Evolutionary conservation across 2,888 invertebrate genomes (phyloP).

Genomic region (Hemistola chrysoprasaria): DNA sequence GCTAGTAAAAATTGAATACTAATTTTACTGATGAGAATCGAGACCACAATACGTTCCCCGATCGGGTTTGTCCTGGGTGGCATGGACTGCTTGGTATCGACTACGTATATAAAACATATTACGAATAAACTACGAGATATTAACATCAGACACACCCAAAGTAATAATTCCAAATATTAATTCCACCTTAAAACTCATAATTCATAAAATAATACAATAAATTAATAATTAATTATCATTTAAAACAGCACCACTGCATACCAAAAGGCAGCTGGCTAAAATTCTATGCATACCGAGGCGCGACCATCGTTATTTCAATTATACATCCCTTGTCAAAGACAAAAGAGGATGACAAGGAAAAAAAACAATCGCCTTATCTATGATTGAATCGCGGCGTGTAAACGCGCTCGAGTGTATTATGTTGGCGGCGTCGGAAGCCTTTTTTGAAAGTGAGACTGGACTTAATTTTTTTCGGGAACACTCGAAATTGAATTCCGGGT

Average conservation of each 20-base stretch:
- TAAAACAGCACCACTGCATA: conserved; percentile 28
- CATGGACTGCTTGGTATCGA: too few species aligned
- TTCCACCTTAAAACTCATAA: too few species aligned
- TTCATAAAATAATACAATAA: conserved; percentile 5
- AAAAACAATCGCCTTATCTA: conserved; percentile 71
- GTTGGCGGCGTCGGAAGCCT: conserved; percentile 75
- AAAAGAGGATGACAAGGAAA: conserved; percentile 74
- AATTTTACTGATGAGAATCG: too few species aligned
- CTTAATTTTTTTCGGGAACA: conserved; percentile 26
- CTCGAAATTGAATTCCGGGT: conserved; percentile 36
- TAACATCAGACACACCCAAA: too few species aligned
- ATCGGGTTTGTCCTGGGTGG: too few species aligned
- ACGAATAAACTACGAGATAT: too few species aligned
- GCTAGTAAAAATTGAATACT: too few species aligned
- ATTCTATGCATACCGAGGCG: conserved; percentile 72
- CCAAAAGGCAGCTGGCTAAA: conserved; percentile 69
- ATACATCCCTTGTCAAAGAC: conserved; percentile 79
- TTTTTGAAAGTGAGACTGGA: conserved; percentile 28
- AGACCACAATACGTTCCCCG: too few species aligned
- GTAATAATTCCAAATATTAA: too few species aligned
- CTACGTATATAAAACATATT: too few species aligned
- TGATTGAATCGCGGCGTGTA: conserved; percentile 79
- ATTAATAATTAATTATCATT: conserved; percentile 30
- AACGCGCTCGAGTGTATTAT: conserved; percentile 73
- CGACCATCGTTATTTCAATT: conserved; percentile 80